These are phyloP conservation scores for Argya squamiceps DNA, from an alignment of 2,797 vertebrate genomes.

Conservation along the genomic window DNA sequence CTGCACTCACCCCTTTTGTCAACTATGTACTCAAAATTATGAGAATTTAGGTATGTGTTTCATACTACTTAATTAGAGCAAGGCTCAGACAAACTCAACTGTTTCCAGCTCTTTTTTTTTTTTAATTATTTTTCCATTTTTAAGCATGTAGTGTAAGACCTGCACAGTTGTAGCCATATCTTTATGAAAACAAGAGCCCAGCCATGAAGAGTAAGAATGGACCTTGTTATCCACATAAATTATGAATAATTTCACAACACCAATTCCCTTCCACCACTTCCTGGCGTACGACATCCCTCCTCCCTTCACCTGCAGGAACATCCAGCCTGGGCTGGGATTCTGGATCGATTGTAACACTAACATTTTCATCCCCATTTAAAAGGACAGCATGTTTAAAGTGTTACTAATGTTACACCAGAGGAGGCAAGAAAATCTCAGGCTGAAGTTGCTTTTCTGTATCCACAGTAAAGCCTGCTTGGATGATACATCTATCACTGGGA, in stretches of 20 bases:
- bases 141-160: not conserved
- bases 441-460: not conserved
- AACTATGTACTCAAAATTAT: not conserved
- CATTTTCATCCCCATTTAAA: accelerated
- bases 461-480: not conserved
- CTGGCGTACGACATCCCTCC: accelerated
- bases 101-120: not conserved
- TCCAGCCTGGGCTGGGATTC: not conserved
- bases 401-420: not conserved
- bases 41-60: not conserved
- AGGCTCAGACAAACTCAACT: not conserved
- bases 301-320: not conserved
- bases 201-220: not conserved
- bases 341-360: not conserved
- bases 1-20: not conserved
- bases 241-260: not conserved
- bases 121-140: not conserved
- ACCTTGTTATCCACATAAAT: not conserved
- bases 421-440: not conserved
- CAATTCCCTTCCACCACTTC: not conserved
- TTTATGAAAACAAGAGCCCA: not conserved
- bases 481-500: accelerated
- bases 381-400: not conserved
- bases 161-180: not conserved
- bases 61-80: not conserved